These are phyloP conservation scores for Peromyscus nudipes DNA, from an alignment of 2,797 vertebrate genomes.

Conservation along the genomic window DNA sequence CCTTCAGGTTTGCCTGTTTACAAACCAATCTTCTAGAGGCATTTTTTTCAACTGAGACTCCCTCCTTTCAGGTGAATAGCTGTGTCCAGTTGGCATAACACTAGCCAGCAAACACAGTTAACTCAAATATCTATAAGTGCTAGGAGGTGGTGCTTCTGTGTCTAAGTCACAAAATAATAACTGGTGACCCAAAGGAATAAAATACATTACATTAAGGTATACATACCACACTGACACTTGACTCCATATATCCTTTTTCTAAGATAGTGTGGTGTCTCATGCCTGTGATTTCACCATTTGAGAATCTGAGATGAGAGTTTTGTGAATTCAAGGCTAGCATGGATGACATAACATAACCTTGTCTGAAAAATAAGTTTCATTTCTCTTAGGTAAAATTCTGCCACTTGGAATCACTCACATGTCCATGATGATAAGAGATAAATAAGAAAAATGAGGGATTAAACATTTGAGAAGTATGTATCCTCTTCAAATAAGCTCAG, in stretches of 20 bases:
- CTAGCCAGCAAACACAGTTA: not conserved
- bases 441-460: not conserved
- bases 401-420: not conserved
- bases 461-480: not conserved
- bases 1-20: not conserved
- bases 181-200: not conserved
- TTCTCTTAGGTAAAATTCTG: not conserved
- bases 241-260: not conserved
- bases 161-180: not conserved
- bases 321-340: not conserved
- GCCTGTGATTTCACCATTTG: not conserved
- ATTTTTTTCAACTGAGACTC: not conserved
- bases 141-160: not conserved
- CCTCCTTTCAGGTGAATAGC: not conserved
- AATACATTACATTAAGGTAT: not conserved
- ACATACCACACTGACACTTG: not conserved
- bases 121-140: not conserved
- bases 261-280: not conserved
- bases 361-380: not conserved
- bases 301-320: not conserved
- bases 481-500: not conserved
- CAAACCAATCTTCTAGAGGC: not conserved
- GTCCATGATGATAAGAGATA: not conserved
- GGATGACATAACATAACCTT: not conserved
- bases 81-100: not conserved